A percentile compares a stretch with the other conserved stretches of the same genome.
phyloP scores from a whole-genome alignment of 2,113 vertebrate genomes.

The Rhineura floridana region DNA sequence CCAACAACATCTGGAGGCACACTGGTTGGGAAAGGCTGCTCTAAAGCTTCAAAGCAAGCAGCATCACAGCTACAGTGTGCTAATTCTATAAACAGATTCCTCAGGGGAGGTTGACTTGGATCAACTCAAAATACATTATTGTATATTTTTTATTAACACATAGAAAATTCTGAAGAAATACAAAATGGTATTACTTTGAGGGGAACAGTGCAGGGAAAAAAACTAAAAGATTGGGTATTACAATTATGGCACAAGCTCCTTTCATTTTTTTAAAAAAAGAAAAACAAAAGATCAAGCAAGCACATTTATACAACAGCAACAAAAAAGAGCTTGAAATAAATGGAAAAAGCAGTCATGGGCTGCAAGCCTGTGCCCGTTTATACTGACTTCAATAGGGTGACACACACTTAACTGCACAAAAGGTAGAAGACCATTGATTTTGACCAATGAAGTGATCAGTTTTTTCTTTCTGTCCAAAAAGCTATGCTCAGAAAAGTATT shows the following conservation, averaged over 20 bases:
- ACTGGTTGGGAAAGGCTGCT: neutral
- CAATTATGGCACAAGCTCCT: slow-evolving; percentile 64
- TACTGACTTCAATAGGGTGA: neutral
- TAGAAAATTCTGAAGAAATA: slow-evolving; percentile 79
- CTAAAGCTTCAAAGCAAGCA: neutral
- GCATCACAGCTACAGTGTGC: neutral
- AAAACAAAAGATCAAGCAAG: slow-evolving; percentile 51
- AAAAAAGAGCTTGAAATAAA: slow-evolving; percentile 60
- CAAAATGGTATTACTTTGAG: slow-evolving; percentile 68
- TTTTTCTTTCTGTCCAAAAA: slow-evolving; percentile 43
- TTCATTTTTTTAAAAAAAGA: slow-evolving; percentile 35
- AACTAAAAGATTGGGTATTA: slow-evolving; percentile 64
- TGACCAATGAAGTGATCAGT: neutral
- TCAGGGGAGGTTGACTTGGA: slow-evolving; percentile 32
- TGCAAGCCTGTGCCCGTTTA: no score
- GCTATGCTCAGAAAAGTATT: slow-evolving; percentile 7
- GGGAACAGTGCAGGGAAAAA: slow-evolving; percentile 55
- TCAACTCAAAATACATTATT: slow-evolving; percentile 48
- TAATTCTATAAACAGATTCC: neutral
- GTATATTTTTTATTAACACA: slow-evolving; percentile 81
- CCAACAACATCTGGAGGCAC: no score
- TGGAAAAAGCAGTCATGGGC: slow-evolving; percentile 21
- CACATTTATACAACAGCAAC: slow-evolving; percentile 46
- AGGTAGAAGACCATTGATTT: slow-evolving; percentile 28
- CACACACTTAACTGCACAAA: no score